Evolutionary conservation across 2,113 vertebrate species (phyloP).

Genomic region (Peromyscus polionotus): DNA sequence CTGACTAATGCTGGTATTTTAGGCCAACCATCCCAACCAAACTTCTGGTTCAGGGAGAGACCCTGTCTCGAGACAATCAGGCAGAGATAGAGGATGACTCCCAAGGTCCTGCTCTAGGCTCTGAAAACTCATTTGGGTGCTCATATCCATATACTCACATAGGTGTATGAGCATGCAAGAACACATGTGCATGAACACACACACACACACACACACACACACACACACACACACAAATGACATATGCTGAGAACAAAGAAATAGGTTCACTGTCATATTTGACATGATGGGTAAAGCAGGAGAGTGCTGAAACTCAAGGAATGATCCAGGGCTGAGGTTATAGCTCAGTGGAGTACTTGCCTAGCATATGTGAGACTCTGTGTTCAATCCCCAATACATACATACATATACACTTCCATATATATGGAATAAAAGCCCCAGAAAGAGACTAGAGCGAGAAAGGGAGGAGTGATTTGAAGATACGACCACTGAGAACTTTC

Average conservation of each 20-base stretch:
- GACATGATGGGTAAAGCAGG: background rate
- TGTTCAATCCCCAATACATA: background rate
- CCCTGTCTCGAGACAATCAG: background rate
- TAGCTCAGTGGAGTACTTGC: background rate
- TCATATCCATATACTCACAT: background rate
- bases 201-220: background rate
- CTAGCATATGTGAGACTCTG: background rate
- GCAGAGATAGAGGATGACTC: no score
- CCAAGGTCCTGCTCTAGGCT: background rate
- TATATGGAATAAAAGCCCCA: background rate
- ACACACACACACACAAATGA: background rate
- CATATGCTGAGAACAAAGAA: conserved; percentile 11
- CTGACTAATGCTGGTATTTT: background rate
- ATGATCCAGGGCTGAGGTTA: background rate
- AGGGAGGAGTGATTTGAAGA: background rate
- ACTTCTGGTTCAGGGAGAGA: background rate
- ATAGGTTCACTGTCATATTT: background rate
- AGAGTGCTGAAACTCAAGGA: background rate
- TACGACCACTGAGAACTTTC: background rate
- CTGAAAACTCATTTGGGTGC: background rate
- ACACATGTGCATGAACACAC: background rate
- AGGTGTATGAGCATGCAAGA: background rate
- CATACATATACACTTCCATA: no score
- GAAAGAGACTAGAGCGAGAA: background rate
- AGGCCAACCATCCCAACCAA: background rate